A percentile compares a stretch with the other conserved stretches of the same genome.
Evolutionary conservation across 2,888 invertebrate genomes (phyloP).

Genomic region (Smittia sp.): DNA sequence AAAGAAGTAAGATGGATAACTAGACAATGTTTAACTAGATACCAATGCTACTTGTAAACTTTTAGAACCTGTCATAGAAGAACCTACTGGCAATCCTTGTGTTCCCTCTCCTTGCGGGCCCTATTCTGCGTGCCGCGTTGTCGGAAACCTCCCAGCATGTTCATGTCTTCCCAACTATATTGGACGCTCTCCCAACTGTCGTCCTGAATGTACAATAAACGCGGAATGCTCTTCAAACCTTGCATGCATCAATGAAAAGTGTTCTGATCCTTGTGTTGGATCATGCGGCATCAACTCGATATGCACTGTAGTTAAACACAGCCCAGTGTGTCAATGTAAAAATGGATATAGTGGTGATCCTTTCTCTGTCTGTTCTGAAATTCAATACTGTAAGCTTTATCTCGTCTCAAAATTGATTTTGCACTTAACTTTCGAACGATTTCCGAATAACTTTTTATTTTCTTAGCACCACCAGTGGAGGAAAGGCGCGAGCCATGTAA

Average conservation of each 20-base stretch:
- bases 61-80: constrained; percentile 43
- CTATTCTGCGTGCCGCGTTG: constrained; percentile 72
- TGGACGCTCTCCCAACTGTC: constrained; percentile 75
- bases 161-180: constrained; percentile 73
- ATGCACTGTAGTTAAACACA: constrained; percentile 74
- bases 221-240: constrained; percentile 77
- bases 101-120: constrained; percentile 81
- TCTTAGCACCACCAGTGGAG: constrained; percentile 49
- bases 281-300: constrained; percentile 72
- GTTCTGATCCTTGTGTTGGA: constrained; percentile 76
- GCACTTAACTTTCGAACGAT: not conserved
- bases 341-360: constrained; percentile 73
- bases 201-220: constrained; percentile 80
- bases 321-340: constrained; percentile 72
- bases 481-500: constrained; percentile 62
- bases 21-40: constrained; percentile 37
- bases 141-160: constrained; percentile 77
- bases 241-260: constrained; percentile 78
- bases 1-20: constrained; percentile 47
- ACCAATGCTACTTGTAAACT: constrained; percentile 44
- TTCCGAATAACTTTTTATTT: constrained; percentile 10
- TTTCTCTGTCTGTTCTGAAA: constrained; percentile 47
- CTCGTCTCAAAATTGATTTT: not conserved
- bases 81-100: constrained; percentile 61
- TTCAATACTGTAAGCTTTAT: constrained; percentile 9